Conservation (phyloP, 2,113 vertebrate species). For the Scatophagus argus region DNA sequence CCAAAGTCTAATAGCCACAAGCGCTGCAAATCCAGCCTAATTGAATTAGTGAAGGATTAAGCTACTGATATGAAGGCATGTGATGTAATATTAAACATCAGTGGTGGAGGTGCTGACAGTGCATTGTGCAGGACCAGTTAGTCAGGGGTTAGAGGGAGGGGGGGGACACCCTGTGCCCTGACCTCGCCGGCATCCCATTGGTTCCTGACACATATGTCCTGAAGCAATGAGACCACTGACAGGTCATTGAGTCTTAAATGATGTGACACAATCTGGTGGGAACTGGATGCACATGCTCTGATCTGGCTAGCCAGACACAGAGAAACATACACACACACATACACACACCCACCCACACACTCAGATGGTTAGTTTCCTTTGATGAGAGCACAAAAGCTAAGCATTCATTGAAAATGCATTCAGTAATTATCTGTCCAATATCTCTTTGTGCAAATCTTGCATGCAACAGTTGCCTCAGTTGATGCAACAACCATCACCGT, state of each 20-base stretch:
- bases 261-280: constrained; percentile 62
- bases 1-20: constrained; percentile 35
- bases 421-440: background rate
- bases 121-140: constrained; percentile 28
- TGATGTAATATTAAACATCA: constrained; percentile 48
- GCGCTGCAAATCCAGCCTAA: constrained; percentile 49
- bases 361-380: background rate
- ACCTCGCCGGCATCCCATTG: constrained; percentile 49
- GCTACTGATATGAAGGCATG: constrained; percentile 37
- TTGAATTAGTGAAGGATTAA: constrained; percentile 63
- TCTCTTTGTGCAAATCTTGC: constrained; percentile 5
- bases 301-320: constrained; percentile 43
- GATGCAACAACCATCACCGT: constrained; percentile 27
- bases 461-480: constrained; percentile 32
- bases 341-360: background rate
- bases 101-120: constrained; percentile 49
- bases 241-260: constrained; percentile 74
- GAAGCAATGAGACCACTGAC: constrained; percentile 61
- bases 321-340: background rate
- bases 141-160: constrained; percentile 28
- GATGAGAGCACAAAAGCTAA: constrained; percentile 16
- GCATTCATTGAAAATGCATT: background rate
- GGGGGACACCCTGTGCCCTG: constrained; percentile 16
- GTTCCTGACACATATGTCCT: constrained; percentile 64
- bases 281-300: constrained; percentile 44